These are phyloP conservation scores for Alloplasta piceator DNA, from an alignment of 2,888 invertebrate species.

Conservation along the genomic window DNA sequence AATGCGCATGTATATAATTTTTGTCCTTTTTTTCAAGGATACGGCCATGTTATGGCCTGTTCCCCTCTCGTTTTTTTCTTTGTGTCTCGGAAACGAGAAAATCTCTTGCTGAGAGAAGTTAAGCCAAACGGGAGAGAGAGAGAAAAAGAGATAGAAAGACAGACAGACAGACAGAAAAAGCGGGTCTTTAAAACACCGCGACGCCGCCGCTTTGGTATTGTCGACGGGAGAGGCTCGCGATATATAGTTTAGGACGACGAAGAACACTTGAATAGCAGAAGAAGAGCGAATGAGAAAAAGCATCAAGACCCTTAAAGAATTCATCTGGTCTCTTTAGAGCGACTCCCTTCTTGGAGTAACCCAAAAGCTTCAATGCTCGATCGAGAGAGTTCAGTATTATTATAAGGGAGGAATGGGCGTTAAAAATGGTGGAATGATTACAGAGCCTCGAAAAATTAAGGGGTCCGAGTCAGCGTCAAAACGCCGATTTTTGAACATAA, in stretches of 20 bases:
- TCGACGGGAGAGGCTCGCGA: conserved; percentile 8
- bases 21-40: conserved; percentile 32
- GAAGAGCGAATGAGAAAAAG: conserved; percentile 38
- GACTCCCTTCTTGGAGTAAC: conserved; percentile 6
- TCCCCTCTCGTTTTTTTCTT: conserved; percentile 39
- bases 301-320: conserved; percentile 11
- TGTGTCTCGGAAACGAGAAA: conserved; percentile 47
- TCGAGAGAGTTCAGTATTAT: too few relatives aligned
- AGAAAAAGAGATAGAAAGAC: conserved; percentile 23
- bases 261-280: conserved; percentile 34
- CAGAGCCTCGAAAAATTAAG: too few relatives aligned
- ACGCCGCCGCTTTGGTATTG: conserved; percentile 23
- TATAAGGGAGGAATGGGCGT: too few relatives aligned
- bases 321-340: conserved; percentile 14
- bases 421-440: too few relatives aligned
- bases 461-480: too few relatives aligned
- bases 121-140: conserved; percentile 39
- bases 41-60: conserved; percentile 1
- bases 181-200: conserved; percentile 40
- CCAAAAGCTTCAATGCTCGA: background rate
- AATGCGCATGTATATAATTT: background rate
- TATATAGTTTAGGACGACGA: conserved; percentile 39
- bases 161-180: conserved; percentile 11
- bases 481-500: too few relatives aligned
- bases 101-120: conserved; percentile 43